Evolutionary conservation across 2,113 vertebrate genomes (phyloP).

Genomic region (Odobenus rosmarus): DNA sequence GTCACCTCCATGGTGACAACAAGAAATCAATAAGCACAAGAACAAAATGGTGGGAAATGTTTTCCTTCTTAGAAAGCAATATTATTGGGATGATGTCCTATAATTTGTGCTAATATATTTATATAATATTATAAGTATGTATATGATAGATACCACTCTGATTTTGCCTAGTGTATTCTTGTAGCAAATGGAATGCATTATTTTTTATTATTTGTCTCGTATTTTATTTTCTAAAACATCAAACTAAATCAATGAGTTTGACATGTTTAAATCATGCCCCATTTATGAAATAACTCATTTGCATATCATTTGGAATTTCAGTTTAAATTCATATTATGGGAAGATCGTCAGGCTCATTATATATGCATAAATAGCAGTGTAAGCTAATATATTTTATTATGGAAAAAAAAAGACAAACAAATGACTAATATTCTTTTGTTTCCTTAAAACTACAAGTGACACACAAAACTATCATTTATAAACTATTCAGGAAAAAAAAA

Average conservation of each 20-base stretch:
- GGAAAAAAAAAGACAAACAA: background rate
- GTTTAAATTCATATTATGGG: background rate
- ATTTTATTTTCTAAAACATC: background rate
- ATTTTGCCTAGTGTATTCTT: background rate
- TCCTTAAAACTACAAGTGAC: background rate
- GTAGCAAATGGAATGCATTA: background rate
- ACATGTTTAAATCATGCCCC: background rate
- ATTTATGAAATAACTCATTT: background rate
- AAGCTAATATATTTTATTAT: background rate
- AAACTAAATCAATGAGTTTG: background rate
- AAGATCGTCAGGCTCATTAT: background rate
- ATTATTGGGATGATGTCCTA: background rate
- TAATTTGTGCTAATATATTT: background rate
- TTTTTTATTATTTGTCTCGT: background rate
- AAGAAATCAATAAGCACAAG: slow-evolving; percentile 11
- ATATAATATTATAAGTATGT: background rate
- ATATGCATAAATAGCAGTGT: background rate
- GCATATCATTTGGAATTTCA: background rate
- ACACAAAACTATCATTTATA: background rate
- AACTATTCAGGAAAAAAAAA: background rate
- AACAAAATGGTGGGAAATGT: background rate
- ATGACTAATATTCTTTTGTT: background rate
- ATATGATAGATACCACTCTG: background rate
- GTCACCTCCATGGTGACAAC: background rate
- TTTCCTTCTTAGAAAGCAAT: background rate